A percentile compares a stretch with the other conserved stretches of the same genome.
phyloP scores from a whole-genome alignment of 2,888 invertebrate genomes.

The Invenusta paracnida region DNA sequence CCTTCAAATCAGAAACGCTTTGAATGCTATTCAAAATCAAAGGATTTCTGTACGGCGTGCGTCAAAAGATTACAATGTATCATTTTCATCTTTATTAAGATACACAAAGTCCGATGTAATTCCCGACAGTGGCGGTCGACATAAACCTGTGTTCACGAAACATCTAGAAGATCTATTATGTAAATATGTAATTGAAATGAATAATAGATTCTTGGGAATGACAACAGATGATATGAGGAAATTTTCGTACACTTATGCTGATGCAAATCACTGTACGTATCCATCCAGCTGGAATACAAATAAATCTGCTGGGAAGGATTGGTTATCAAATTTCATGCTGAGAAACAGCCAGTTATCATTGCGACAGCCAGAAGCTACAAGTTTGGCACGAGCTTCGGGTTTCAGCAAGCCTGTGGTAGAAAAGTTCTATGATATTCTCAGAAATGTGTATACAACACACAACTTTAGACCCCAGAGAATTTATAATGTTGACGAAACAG shows the following conservation, averaged over 20 bases:
- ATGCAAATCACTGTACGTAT: neutral
- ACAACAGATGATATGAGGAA: neutral
- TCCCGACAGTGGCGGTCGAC: neutral
- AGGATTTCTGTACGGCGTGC: neutral
- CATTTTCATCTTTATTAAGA: neutral
- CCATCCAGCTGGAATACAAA: conserved; percentile 24
- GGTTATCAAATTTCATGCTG: conserved; percentile 15
- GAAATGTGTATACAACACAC: conserved; percentile 38
- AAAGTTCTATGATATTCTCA: conserved; percentile 46
- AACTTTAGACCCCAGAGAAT: conserved; percentile 45
- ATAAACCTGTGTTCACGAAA: neutral
- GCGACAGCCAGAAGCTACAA: conserved; percentile 47
- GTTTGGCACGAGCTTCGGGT: conserved; percentile 45
- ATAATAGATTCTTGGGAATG: conserved; percentile 14
- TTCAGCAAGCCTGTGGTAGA: conserved; percentile 46
- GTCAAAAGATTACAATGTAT: neutral
- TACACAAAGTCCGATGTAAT: neutral
- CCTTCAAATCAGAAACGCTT: neutral
- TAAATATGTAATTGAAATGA: conserved; percentile 25
- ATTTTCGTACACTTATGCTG: neutral
- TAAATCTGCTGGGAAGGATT: conserved; percentile 33
- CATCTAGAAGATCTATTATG: neutral
- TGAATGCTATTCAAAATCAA: neutral
- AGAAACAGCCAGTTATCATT: conserved; percentile 38
- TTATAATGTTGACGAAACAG: conserved; percentile 47